These are phyloP conservation scores for Anarhynchus alexandrinus DNA, from an alignment of 2,113 vertebrate species.

Conservation along the genomic window DNA sequence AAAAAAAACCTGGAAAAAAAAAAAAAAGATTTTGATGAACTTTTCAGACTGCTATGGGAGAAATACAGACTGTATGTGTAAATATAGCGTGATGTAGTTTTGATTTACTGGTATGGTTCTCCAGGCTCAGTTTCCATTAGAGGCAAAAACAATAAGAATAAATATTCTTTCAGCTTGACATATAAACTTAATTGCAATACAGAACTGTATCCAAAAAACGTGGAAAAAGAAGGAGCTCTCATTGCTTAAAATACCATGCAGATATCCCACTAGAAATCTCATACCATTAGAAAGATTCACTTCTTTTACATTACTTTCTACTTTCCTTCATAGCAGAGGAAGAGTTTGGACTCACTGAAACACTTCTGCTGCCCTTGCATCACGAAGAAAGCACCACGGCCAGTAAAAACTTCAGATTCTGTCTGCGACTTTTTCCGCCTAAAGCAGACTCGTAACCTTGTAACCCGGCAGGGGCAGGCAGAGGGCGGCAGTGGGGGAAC, in stretches of 20 bases:
- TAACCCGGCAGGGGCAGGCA: fast-evolving
- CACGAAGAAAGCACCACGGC: fast-evolving
- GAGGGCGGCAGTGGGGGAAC: fast-evolving
- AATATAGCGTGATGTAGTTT: background rate
- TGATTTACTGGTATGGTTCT: background rate
- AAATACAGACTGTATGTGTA: background rate
- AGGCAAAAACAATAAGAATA: background rate
- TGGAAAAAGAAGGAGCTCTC: background rate
- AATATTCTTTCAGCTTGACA: background rate
- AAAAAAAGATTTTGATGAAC: background rate
- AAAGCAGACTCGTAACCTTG: background rate
- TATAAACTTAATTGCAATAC: background rate
- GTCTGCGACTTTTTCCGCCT: background rate
- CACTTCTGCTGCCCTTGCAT: background rate
- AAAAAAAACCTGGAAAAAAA: background rate
- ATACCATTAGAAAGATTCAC: background rate
- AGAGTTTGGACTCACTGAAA: background rate
- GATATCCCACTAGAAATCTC: background rate
- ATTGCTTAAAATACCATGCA: background rate
- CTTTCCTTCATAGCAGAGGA: background rate
- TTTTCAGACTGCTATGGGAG: background rate
- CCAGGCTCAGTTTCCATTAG: background rate
- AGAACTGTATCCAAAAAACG: background rate
- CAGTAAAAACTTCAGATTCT: background rate
- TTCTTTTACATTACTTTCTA: background rate